phyloP scores from a whole-genome alignment of 2,888 invertebrate species.

The Syrphus vitripennis region DNA sequence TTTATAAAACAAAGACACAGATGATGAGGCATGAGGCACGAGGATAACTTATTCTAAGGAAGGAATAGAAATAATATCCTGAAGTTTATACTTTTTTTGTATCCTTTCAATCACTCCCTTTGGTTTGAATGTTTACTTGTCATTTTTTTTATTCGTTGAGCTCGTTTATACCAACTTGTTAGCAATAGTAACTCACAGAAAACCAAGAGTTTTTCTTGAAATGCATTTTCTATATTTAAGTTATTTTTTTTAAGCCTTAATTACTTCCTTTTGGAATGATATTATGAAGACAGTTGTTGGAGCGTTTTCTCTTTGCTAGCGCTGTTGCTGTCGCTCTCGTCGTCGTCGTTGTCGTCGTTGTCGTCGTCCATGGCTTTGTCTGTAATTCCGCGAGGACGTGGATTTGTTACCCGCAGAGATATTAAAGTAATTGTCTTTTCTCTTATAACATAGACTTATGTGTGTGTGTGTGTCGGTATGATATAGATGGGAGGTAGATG shows the following conservation, averaged over 20 bases:
- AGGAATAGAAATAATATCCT: conserved; percentile 61
- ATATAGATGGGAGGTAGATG: conserved; percentile 48
- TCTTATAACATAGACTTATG: conserved; percentile 37
- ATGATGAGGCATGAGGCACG: neutral
- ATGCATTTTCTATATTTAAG: conserved; percentile 51
- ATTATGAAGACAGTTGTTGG: conserved; percentile 41
- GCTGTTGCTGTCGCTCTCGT: too few relatives aligned
- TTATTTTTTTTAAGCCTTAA: conserved; percentile 47
- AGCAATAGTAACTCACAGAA: neutral
- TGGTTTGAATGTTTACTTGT: conserved; percentile 2
- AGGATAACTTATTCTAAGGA: conserved; percentile 40
- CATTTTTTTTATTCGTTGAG: neutral
- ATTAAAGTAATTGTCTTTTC: conserved; percentile 68
- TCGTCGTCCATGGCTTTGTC: conserved; percentile 35
- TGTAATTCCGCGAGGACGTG: conserved; percentile 41
- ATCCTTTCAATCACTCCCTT: conserved; percentile 53
- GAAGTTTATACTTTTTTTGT: conserved; percentile 44
- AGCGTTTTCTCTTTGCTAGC: conserved; percentile 18
- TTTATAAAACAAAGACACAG: conserved; percentile 27
- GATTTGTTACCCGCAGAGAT: conserved; percentile 45
- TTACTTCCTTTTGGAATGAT: conserved; percentile 62
- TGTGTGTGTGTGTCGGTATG: neutral
- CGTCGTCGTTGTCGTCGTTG: neutral
- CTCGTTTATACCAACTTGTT: conserved; percentile 42
- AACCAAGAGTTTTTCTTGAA: conserved; percentile 37